phyloP scores from a whole-genome alignment of 1,140 invertebrate genomes.

The Bombus difficillimus region DNA sequence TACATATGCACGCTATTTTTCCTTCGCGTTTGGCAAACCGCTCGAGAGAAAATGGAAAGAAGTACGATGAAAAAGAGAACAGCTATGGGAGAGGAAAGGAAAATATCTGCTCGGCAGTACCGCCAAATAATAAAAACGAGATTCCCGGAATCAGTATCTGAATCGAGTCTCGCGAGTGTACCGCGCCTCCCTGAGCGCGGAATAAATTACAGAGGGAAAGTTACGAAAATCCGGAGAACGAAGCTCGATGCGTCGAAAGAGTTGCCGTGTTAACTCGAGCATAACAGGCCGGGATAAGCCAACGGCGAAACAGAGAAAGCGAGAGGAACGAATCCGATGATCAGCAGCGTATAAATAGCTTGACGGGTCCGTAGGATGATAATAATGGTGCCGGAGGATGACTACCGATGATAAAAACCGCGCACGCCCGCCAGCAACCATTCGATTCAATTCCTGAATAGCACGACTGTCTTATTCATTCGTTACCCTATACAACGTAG shows the following conservation, averaged over 20 bases:
- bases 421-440: constrained; percentile 45
- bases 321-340: neutral
- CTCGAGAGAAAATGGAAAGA: constrained; percentile 36
- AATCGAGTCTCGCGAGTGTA: constrained; percentile 13
- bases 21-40: constrained; percentile 47
- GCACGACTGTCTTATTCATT: constrained; percentile 72
- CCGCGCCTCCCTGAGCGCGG: neutral
- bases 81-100: neutral
- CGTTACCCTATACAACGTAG: constrained; percentile 46
- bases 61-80: neutral
- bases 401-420: constrained; percentile 49
- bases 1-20: constrained; percentile 49
- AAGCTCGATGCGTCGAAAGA: neutral
- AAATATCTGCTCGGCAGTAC: neutral
- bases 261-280: constrained; percentile 28
- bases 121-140: constrained; percentile 20
- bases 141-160: constrained; percentile 8
- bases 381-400: constrained; percentile 40
- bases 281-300: neutral
- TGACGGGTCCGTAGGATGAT: constrained; percentile 1
- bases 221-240: neutral
- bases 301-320: neutral
- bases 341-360: constrained; percentile 29
- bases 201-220: constrained; percentile 34
- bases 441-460: constrained; percentile 65